Evolutionary conservation across 35 echinoderm and acorn worm species (phyloP), one percentile per base, ranked within the genome.

Genomic region (Apostichopus californicus): DNA sequence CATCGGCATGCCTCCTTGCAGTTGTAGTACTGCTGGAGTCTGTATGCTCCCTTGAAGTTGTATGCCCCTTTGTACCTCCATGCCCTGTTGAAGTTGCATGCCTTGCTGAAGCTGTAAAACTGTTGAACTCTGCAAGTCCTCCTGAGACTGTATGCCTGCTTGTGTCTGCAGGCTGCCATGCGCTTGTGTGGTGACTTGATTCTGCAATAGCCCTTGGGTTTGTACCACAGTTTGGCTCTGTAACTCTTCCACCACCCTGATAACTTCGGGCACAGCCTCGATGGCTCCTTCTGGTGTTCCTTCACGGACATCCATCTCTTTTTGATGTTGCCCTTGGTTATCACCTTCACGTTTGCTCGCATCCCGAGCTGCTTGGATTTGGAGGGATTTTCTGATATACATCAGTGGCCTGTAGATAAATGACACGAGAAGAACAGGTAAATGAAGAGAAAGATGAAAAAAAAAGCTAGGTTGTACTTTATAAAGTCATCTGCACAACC

Each of bases 311-410:
- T 46, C 23, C 78, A 46, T 46, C 5, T 81, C 54, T 20, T 55
- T 26, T 54, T 81, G 78, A 9, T 8, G 6, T 23, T 54, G 25
- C 10, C 75, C 18, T 46, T 18, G 13, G 9, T 23, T 13, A 26
- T 81, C 26, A 13, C 78, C 78, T 55, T 46, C 12, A 23, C 28
- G 28, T 23, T 54, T 81, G 23, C 1, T 24, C 0, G 81, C 81
- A 58, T 85, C 81, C 1, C 81, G 55, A n/a, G 81, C 81, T 15
- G 81, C 81, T 59, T 85, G 81, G 52, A 85, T 85, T 14, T 85
- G 81, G n/a, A 85, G 57, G 9, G 81, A 85, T 59, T 85, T 85
- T 55, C 81, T 54, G 55, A 85, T 59, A 24, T 85, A 85, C 81
- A 85, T 85, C 15, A 85, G 23, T 20, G 81, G 81, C 56, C 81